phyloP scores from a whole-genome alignment of 1,140 invertebrate genomes.

The Orchesella cincta region DNA sequence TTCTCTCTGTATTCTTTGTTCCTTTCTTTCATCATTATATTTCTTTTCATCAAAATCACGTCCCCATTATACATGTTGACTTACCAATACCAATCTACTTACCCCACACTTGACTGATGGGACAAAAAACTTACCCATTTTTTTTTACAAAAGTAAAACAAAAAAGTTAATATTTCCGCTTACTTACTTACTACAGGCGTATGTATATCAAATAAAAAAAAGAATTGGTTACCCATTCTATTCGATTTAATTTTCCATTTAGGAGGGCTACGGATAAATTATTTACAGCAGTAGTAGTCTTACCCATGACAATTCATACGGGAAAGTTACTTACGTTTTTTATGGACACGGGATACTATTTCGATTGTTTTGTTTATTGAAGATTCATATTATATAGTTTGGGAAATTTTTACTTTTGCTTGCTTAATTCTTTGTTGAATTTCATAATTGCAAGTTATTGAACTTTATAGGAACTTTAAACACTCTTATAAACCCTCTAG shows the following conservation, averaged over 20 bases:
- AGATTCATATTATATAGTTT: background rate
- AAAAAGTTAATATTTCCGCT: background rate
- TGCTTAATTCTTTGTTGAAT: no score
- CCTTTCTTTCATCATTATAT: background rate
- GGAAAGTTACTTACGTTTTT: conserved; percentile 9
- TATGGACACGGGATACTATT: conserved; percentile 10
- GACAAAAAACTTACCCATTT: conserved; percentile 14
- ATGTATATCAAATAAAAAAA: background rate
- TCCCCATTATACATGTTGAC: background rate
- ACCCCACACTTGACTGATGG: no score
- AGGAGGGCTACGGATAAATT: no score
- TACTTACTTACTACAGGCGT: background rate
- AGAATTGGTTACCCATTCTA: no score
- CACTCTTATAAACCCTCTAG: no score
- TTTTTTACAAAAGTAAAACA: background rate
- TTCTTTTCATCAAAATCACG: background rate
- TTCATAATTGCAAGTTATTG: no score
- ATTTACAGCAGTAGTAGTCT: no score
- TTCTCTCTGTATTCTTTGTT: no score
- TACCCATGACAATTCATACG: background rate
- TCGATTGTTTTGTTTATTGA: background rate
- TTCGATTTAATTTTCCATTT: no score
- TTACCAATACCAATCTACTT: background rate
- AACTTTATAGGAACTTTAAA: no score
- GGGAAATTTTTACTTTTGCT: background rate